These are phyloP conservation scores for Oxygymnocypris stewartii DNA, from an alignment of 2,113 vertebrate species.

Conservation along the genomic window DNA sequence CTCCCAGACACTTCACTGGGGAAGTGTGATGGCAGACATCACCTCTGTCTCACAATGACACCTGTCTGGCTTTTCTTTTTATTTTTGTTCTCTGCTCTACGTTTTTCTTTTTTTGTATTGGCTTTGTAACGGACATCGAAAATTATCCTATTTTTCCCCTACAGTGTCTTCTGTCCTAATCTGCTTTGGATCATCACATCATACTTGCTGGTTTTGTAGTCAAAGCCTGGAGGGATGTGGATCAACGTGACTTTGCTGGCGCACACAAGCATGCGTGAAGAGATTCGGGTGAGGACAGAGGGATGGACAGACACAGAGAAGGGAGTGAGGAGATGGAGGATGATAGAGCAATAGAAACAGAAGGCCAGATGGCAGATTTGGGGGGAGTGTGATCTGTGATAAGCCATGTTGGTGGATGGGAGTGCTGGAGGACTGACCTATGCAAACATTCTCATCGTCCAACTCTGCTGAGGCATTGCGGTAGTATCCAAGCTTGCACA, in stretches of 20 bases:
- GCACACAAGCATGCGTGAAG: neutral
- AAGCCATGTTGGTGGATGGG: conserved; percentile 60
- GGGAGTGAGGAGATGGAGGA: neutral
- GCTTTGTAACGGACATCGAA: neutral
- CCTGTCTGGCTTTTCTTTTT: conserved; percentile 10
- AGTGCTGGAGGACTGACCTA: conserved; percentile 89
- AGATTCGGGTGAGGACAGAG: conserved; percentile 46
- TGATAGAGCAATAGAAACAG: conserved; percentile 35
- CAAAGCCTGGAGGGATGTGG: neutral
- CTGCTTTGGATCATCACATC: neutral
- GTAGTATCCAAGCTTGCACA: conserved; percentile 99
- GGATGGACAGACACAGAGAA: neutral
- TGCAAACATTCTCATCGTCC: conserved; percentile 99
- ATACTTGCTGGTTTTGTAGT: neutral
- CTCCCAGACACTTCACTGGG: conserved; percentile 53
- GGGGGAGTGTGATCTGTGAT: conserved; percentile 23
- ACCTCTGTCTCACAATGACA: conserved; percentile 16
- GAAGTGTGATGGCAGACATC: conserved; percentile 24
- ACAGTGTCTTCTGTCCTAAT: neutral
- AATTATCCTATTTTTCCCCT: neutral
- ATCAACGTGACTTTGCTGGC: neutral
- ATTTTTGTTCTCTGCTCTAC: neutral
- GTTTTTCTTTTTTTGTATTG: neutral
- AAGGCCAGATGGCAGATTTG: conserved; percentile 14
- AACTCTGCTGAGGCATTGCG: conserved; percentile 97